phyloP scores from a whole-genome alignment of 2,113 vertebrate species.

The Carassius gibelio region DNA sequence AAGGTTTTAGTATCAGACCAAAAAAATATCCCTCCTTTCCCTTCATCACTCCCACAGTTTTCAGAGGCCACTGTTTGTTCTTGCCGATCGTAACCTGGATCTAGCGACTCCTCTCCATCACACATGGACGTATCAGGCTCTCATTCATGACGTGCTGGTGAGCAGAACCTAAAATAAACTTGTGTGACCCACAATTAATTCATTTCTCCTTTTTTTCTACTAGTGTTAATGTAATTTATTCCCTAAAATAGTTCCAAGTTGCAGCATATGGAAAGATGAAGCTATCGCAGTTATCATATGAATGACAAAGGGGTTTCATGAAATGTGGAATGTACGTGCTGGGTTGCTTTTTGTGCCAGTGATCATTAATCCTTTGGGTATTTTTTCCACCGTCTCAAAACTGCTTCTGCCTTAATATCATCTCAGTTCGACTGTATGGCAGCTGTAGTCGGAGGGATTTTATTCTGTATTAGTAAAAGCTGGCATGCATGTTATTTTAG shows the following conservation, averaged over 20 bases:
- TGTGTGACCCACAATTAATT: background rate
- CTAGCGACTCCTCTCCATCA: constrained; percentile 97
- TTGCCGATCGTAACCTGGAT: constrained; percentile 95
- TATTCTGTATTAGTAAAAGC: background rate
- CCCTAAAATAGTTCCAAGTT: constrained; percentile 32
- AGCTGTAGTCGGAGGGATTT: background rate
- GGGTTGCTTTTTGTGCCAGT: constrained; percentile 38
- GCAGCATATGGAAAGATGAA: constrained; percentile 46
- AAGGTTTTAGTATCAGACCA: background rate
- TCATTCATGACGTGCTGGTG: constrained; percentile 98
- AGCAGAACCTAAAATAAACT: constrained; percentile 62
- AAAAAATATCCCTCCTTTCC: background rate
- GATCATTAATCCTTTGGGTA: constrained; percentile 40
- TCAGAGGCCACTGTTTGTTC: constrained; percentile 93
- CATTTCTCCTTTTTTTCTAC: constrained; percentile 15
- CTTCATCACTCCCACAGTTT: constrained; percentile 76
- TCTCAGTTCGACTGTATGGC: background rate
- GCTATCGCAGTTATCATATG: constrained; percentile 42
- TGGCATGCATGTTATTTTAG: background rate
- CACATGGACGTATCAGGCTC: constrained; percentile 98
- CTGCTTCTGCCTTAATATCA: constrained; percentile 26
- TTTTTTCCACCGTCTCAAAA: constrained; percentile 14
- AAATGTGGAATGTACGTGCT: constrained; percentile 43
- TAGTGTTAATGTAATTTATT: constrained; percentile 22
- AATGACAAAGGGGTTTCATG: constrained; percentile 45